These are phyloP conservation scores for Nesometra sesokonis DNA, from an alignment of 35 echinoderm and acorn worm species.

Conservation along the genomic window DNA sequence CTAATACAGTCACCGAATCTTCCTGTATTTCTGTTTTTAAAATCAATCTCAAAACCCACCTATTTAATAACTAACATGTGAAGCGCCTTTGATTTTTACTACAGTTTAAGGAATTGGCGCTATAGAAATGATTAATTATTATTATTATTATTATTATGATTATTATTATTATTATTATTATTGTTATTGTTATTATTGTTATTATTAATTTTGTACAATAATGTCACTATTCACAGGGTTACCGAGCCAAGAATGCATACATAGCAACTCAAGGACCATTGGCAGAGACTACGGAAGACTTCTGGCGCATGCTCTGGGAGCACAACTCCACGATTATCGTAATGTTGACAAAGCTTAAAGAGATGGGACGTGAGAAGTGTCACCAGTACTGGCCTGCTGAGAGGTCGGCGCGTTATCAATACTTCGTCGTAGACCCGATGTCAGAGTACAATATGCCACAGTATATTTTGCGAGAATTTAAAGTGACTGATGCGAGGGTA, in stretches of 20 bases:
- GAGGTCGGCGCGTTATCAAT: constrained; percentile 91
- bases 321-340: constrained; percentile 99
- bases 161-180: no score
- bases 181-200: no score
- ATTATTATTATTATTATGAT: no score
- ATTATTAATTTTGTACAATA: no score
- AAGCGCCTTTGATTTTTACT: no score
- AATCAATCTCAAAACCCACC: no score
- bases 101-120: no score
- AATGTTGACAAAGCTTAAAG: constrained; percentile 91
- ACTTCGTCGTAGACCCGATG: constrained; percentile 99
- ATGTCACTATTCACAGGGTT: constrained; percentile 37
- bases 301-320: constrained; percentile 99
- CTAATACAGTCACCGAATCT: no score
- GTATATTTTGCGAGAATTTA: constrained; percentile 93
- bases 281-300: constrained; percentile 97
- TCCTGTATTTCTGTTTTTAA: no score
- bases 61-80: no score
- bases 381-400: constrained; percentile 99
- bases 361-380: constrained; percentile 96
- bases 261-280: constrained; percentile 98
- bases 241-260: constrained; percentile 85
- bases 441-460: constrained; percentile 99
- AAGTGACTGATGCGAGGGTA: constrained; percentile 98
- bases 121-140: no score